Conservation (phyloP, 2,113 vertebrate species). For the Saiga tatarica region DNA sequence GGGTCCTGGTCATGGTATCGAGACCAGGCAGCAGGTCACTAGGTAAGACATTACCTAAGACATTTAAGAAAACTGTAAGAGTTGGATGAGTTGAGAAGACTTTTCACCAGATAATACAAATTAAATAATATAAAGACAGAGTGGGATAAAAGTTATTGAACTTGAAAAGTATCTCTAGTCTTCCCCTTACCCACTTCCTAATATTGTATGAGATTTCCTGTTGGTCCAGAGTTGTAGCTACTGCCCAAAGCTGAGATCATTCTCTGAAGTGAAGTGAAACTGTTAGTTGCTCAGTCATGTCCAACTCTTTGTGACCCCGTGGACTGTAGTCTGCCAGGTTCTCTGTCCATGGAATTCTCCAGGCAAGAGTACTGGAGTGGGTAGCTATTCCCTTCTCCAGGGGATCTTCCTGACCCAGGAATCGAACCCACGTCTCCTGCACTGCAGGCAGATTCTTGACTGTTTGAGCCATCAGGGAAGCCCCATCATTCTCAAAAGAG, state of each 20-base stretch:
- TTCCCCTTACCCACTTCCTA: background rate
- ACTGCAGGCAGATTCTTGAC: background rate
- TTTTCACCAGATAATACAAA: background rate
- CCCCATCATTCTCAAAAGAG: background rate
- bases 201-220: background rate
- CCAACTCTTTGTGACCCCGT: background rate
- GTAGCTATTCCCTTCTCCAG: background rate
- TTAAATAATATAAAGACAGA: background rate
- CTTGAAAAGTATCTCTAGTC: background rate
- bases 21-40: background rate
- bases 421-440: background rate
- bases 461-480: background rate
- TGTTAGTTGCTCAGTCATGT: background rate
- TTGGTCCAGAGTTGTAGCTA: background rate
- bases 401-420: background rate
- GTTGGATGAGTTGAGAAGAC: background rate
- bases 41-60: background rate
- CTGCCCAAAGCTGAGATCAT: background rate
- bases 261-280: background rate
- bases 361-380: background rate
- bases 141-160: background rate
- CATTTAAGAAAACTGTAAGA: background rate
- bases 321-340: background rate
- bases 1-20: background rate
- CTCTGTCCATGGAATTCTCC: background rate